A percentile compares a stretch with the other conserved stretches of the same genome.
phyloP scores from a whole-genome alignment of 2,797 vertebrate species.

The Nyctalus aviator region DNA sequence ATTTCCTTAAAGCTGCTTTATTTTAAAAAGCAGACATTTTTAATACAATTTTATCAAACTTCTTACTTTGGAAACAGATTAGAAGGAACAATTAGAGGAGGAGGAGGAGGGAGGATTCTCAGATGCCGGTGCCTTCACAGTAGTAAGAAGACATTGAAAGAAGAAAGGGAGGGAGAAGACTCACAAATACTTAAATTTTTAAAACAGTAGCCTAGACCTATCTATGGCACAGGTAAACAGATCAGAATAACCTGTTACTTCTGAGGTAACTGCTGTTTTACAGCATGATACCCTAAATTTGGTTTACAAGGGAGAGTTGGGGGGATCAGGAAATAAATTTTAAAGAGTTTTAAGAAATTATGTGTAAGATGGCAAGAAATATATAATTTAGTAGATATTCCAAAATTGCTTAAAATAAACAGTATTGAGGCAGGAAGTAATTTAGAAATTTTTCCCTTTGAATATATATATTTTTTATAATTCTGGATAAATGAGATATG shows the following conservation, averaged over 20 bases:
- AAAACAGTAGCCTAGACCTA: neutral
- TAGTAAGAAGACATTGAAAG: neutral
- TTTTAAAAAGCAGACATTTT: neutral
- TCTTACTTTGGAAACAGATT: slow-evolving; percentile 59
- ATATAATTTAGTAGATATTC: slow-evolving; percentile 25
- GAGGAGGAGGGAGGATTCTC: neutral
- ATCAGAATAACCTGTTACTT: slow-evolving; percentile 1
- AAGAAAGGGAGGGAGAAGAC: neutral
- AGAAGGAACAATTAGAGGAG: neutral
- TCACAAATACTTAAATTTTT: neutral
- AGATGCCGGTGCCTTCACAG: neutral
- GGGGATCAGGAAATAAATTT: neutral
- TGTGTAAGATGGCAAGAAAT: slow-evolving; percentile 23
- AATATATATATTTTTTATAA: neutral
- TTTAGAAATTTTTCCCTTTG: slow-evolving; percentile 49
- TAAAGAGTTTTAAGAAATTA: slow-evolving; percentile 19
- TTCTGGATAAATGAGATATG: neutral
- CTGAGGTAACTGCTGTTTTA: neutral
- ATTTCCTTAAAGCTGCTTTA: slow-evolving; percentile 37
- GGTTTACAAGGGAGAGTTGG: neutral
- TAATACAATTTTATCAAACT: slow-evolving; percentile 34
- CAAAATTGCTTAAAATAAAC: slow-evolving; percentile 48
- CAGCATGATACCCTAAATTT: neutral
- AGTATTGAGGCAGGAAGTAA: neutral
- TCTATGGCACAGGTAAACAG: neutral